Evolutionary conservation across 1,140 invertebrate species (phyloP), one percentile per base, ranked within the genome.

Genomic region (Copidosoma floridanum): DNA sequence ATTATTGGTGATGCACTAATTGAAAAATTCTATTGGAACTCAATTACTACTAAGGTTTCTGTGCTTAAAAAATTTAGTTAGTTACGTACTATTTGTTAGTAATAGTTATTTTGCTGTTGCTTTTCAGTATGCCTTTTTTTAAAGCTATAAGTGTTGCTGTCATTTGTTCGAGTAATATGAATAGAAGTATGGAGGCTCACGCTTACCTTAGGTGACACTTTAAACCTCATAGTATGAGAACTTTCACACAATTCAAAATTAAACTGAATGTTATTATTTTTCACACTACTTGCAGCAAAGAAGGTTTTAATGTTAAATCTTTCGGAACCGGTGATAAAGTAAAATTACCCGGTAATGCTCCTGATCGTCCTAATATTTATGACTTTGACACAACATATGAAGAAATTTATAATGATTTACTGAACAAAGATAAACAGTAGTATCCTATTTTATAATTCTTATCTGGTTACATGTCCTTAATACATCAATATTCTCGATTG

Each of bases 101-200:
- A n/a, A n/a, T n/a, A n/a, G n/a, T n/a, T n/a, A n/a, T n/a, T n/a
- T n/a, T n/a, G n/a, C n/a, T n/a, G n/a, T n/a, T n/a, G n/a, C n/a
- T n/a, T n/a, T n/a, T n/a, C n/a, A n/a, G n/a, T n/a, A 79, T 81
- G 79, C 74, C 76, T 27, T 64, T 71, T 1, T 65, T 71, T 1
- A 81, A 68, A 63, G 84, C 88, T 69, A 82, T 96, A 67, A 89
- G 85, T 73, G 86, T 98, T 70, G 97, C 97, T 11, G 94, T 99
- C 44, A 93, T 97, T 64, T 99, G 97, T 81, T 98, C 95, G 5
- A 97, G 95, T 71, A 99, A 99, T 79, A 98, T 99, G 93, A 99
- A 99, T 75, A 84, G 97, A 61, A 98, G 94, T 71, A 99, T 99
- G 97, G 97, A 99, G 84, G 96, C 97, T 12, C 97, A 99, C 85